A percentile compares a stretch with the other conserved stretches of the same genome.
Conservation (phyloP, 2,113 vertebrate species). For the Apodemus sylvaticus region DNA sequence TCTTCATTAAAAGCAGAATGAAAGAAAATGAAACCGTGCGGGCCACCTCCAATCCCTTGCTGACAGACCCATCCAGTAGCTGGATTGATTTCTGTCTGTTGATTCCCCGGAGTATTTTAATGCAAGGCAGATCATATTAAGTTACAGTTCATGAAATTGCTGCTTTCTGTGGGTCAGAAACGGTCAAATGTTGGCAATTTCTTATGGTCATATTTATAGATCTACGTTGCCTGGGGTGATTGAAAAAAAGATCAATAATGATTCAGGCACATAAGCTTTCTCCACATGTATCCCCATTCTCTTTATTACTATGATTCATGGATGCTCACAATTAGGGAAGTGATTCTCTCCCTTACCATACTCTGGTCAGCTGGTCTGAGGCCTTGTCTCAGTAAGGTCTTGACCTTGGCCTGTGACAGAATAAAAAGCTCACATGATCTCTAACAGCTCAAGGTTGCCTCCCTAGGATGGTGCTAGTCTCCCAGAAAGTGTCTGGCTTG, state of each 20-base stretch:
- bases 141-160: not conserved
- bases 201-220: not conserved
- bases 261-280: not conserved
- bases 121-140: not conserved
- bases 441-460: not conserved
- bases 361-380: not conserved
- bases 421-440: not conserved
- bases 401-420: not conserved
- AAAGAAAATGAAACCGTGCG: not conserved
- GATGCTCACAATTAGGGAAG: not conserved
- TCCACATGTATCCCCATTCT: not conserved
- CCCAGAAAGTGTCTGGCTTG: not conserved
- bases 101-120: not conserved
- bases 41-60: not conserved
- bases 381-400: not conserved
- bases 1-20: slow-evolving; percentile 42
- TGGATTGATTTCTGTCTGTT: not conserved
- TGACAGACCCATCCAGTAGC: not conserved
- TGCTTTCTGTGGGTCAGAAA: slow-evolving; percentile 21
- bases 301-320: not conserved
- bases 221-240: not conserved
- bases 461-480: not conserved
- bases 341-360: not conserved
- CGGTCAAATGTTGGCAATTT: not conserved
- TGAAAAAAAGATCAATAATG: not conserved